Evolutionary conservation across 2,113 vertebrate genomes (phyloP).

Genomic region (Nothoprocta perdicaria): DNA sequence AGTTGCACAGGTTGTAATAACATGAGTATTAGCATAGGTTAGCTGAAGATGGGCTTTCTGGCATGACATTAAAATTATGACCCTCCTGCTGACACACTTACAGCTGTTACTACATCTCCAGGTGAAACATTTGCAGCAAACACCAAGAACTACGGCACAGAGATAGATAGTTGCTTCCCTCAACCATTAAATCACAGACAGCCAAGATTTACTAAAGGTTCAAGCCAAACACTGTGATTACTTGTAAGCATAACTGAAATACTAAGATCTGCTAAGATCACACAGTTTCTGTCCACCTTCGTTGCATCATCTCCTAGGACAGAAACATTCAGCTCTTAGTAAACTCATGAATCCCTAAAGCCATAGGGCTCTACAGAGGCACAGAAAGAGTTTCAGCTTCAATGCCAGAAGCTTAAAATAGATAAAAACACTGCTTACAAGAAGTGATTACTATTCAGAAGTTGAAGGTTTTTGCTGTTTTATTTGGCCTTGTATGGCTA

Average conservation of each 20-base stretch:
- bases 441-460: neutral
- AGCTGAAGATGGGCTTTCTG: neutral
- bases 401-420: neutral
- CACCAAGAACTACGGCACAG: neutral
- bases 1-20: neutral
- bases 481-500: neutral
- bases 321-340: neutral
- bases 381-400: neutral
- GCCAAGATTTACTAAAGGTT: neutral
- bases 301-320: neutral
- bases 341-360: neutral
- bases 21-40: neutral
- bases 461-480: neutral
- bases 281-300: neutral
- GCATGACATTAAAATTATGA: neutral
- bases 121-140: neutral
- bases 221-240: neutral
- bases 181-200: neutral
- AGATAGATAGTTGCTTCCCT: neutral
- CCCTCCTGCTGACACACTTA: neutral
- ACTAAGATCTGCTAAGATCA: neutral
- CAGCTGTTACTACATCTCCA: neutral
- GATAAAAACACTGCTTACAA: neutral
- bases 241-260: neutral
- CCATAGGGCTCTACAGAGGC: neutral